These are phyloP conservation scores for Forpus xanthops DNA, from an alignment of 2,797 vertebrate genomes.

Conservation along the genomic window DNA sequence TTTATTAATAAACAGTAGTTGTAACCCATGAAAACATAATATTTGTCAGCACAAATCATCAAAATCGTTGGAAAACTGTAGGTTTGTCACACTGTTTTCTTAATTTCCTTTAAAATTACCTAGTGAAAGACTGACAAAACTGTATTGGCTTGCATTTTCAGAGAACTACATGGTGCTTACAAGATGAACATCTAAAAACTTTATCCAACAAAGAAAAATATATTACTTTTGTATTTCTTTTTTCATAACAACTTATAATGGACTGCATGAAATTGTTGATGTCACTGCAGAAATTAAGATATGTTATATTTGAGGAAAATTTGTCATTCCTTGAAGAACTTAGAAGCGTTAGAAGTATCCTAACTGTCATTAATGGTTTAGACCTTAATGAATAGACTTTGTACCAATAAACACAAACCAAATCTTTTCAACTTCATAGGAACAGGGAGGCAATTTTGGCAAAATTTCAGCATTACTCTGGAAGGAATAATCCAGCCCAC, in stretches of 20 bases:
- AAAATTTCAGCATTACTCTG: neutral
- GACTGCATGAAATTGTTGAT: neutral
- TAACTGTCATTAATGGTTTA: neutral
- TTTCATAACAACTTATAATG: neutral
- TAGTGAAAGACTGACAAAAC: neutral
- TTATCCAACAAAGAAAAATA: neutral
- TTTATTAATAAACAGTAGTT: neutral
- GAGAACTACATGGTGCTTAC: neutral
- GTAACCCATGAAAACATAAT: neutral
- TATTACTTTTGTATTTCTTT: neutral
- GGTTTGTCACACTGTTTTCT: neutral
- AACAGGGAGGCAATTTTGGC: neutral
- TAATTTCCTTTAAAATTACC: neutral
- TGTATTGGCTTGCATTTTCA: neutral
- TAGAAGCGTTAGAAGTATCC: neutral
- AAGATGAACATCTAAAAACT: neutral
- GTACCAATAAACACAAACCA: neutral
- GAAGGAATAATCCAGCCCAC: neutral
- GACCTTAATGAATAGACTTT: neutral
- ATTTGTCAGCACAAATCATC: neutral
- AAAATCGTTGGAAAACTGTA: neutral
- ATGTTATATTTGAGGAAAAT: neutral
- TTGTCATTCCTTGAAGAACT: neutral
- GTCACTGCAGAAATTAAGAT: neutral
- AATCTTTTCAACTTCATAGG: neutral